Percentiles rank a stretch among this genome's conserved stretches.
These are phyloP conservation scores for Agrilus biguttatus DNA, from an alignment of 2,888 invertebrate genomes.

Conservation along the genomic window DNA sequence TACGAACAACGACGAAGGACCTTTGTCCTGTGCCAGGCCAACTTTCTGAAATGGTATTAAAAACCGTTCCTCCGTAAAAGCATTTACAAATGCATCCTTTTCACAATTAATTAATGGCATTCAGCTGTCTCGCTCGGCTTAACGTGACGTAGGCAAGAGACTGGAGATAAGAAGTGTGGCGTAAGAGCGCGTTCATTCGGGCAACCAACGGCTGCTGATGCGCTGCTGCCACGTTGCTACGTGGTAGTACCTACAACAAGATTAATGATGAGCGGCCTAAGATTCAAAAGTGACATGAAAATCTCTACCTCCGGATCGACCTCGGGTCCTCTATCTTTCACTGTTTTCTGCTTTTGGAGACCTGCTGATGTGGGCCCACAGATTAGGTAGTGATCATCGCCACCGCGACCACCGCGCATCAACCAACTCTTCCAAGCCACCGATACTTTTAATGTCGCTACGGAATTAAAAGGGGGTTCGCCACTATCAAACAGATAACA, in stretches of 20 bases:
- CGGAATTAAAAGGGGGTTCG: no score
- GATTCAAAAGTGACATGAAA: slow-evolving; percentile 36
- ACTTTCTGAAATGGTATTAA: no score
- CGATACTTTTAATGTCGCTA: no score
- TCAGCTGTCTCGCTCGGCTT: slow-evolving; percentile 12
- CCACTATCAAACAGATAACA: no score
- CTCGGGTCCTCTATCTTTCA: slow-evolving; percentile 25
- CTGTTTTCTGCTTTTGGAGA: slow-evolving; percentile 26
- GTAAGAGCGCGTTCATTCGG: slow-evolving; percentile 8
- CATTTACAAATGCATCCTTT: slow-evolving; percentile 2
- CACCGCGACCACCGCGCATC: no score
- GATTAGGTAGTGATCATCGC: no score
- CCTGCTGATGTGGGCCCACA: slow-evolving; percentile 11
- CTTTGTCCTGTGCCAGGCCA: no score
- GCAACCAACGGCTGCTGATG: no score
- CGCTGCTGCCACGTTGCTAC: no score
- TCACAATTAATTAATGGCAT: slow-evolving; percentile 11
- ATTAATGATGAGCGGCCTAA: slow-evolving; percentile 33
- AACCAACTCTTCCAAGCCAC: no score
- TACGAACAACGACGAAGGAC: no score
- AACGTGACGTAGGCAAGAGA: slow-evolving; percentile 12
- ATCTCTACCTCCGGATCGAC: slow-evolving; percentile 31
- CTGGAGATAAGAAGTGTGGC: slow-evolving; percentile 14
- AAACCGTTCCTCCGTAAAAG: no score
- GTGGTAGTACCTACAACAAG: slow-evolving; percentile 18